Base-by-base conservation (phyloP, 2,113 vertebrate species). In the Carassius carassius region DNA sequence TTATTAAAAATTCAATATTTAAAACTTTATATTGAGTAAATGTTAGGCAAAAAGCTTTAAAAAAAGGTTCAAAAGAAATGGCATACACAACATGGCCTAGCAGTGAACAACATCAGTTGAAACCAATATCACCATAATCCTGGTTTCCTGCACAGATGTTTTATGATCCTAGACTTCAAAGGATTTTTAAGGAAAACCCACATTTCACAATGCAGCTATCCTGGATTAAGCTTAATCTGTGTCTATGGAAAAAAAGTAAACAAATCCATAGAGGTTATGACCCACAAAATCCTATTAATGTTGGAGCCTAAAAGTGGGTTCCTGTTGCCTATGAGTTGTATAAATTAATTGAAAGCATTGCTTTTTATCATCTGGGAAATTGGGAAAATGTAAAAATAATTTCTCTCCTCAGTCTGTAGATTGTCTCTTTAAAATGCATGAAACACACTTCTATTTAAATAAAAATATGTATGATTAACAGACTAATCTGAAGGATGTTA, bases 101-200 rank as follows among this genome's bases (percentile, higher is more conserved):
- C 72, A 47, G 72, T 74, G 41, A 16, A 23, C 19, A 72, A 72
- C 37, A 47, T 47, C 72, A 49, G 74, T 49, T 49, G 25, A 14
- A 65, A 35, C 2, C 21, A 51, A 81, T 81, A 47, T 81, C 44
- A 35, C 49, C 9, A 21, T 81, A 76, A 76, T 56, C 74, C 74
- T 2, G 14, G 25, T 16, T 32, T 76, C 56, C 49, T 32, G 74
- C 49, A 35, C 74, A 76, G 74, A 76, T 76, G 74, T 54, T 76
- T 56, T 29, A 54, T 17, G 16, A 56, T 76, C 25, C 25, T 76
- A 54, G 49, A 51, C 16, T 56, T 76, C 25, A 76, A 76, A 54
- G 49, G 74, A 54, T 32, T 76, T 76, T 21, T 56, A 76, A 32
- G 29, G 16, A 76, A 76, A 76, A 32, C 47, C 29, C 21, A 72